A percentile compares a stretch with the other conserved stretches of the same genome.
Conservation (phyloP, 2,797 vertebrate species). For the Buceros bicornis region DNA sequence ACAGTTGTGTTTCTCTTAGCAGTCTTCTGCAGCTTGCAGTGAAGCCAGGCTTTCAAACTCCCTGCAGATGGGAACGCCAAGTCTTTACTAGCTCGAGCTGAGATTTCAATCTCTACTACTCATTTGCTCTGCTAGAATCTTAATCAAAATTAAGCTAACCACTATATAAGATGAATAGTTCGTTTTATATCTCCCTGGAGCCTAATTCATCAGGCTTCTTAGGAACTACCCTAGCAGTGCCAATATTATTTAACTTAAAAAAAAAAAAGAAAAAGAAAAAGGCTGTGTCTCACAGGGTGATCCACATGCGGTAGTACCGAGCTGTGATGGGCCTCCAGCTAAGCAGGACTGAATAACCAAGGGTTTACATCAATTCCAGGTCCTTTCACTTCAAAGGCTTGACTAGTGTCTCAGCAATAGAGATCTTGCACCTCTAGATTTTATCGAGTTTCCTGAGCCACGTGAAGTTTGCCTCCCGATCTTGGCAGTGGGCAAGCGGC, state of each 20-base stretch:
- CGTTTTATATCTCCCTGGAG: slow-evolving; percentile 15
- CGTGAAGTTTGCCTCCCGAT: not conserved
- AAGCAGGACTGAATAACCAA: not conserved
- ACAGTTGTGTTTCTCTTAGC: not conserved
- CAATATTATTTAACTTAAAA: not conserved
- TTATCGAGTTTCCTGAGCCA: not conserved
- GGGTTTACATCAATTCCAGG: not conserved
- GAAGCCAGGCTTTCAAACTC: not conserved
- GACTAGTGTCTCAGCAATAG: not conserved
- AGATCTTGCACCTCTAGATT: not conserved
- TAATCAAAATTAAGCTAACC: slow-evolving; percentile 14
- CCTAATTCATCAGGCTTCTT: not conserved
- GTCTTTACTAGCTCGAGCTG: not conserved
- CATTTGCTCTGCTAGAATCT: slow-evolving; percentile 21
- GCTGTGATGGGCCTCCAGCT: not conserved
- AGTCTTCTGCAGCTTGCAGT: not conserved
- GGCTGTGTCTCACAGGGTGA: not conserved
- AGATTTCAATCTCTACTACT: slow-evolving; percentile 16
- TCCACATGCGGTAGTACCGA: not conserved
- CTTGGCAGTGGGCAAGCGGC: not conserved
- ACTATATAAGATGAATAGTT: not conserved
- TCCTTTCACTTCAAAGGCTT: not conserved
- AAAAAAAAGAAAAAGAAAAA: not conserved
- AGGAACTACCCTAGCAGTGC: not conserved
- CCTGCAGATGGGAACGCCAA: not conserved